Percentiles rank a stretch among this genome's conserved stretches.
Evolutionary conservation across 2,113 vertebrate species (phyloP).

Genomic region (Rutilus rutilus): DNA sequence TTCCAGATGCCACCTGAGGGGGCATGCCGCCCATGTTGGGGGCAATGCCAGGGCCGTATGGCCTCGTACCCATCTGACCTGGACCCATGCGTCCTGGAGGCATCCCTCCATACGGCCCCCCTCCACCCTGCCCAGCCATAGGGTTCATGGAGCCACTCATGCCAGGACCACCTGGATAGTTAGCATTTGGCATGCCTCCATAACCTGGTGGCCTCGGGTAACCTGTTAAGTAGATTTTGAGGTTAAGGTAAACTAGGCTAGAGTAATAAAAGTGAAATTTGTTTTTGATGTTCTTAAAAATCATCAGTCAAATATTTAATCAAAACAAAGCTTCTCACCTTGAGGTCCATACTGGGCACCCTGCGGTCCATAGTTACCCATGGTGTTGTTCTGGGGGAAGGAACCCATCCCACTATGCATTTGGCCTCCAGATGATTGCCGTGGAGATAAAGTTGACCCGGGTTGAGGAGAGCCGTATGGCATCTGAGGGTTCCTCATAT

Average conservation of each 20-base stretch:
- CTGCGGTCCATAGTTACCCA: constrained; percentile 94
- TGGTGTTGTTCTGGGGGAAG: constrained; percentile 94
- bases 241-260: neutral
- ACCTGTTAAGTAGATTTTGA: constrained; percentile 70
- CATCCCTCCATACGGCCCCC: constrained; percentile 85
- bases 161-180: constrained; percentile 88
- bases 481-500: constrained; percentile 96
- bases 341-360: constrained; percentile 92
- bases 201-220: constrained; percentile 95
- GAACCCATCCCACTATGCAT: constrained; percentile 93
- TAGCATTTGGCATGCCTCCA: constrained; percentile 92
- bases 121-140: constrained; percentile 89
- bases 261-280: neutral
- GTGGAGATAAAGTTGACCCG: constrained; percentile 96
- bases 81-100: constrained; percentile 90
- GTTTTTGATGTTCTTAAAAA: neutral
- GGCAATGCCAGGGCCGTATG: constrained; percentile 86
- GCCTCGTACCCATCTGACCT: constrained; percentile 87
- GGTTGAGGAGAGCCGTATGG: constrained; percentile 94
- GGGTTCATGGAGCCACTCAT: constrained; percentile 89
- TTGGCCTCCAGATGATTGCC: constrained; percentile 93
- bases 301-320: no score
- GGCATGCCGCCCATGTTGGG: constrained; percentile 83
- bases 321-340: constrained; percentile 75
- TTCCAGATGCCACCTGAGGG: constrained; percentile 89